Base-by-base conservation (phyloP, 1,140 invertebrate species). In the Trigoniulus corallinus region DNA sequence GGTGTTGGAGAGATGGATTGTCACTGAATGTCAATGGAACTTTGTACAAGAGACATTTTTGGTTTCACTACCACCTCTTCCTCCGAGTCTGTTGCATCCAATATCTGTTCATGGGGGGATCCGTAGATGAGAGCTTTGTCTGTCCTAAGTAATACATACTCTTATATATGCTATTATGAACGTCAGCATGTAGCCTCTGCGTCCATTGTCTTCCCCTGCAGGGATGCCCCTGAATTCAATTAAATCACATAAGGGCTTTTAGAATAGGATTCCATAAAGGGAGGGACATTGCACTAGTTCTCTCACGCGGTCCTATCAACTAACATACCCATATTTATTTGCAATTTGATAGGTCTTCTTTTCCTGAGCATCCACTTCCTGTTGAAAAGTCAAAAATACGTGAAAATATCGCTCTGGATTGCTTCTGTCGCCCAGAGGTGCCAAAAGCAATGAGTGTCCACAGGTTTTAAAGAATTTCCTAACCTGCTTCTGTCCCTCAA, bases 91-190 rank as follows among this genome's bases (percentile, higher is more conserved):
- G 24, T 23, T 44, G 21, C 7, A n/a, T 45, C 37, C 7, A 7
- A 7, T 34, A 34, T 7, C 7, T 34, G 7, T 7, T 7, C 29
- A 7, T 34, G 7, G 7, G 15, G 7, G 29, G 15, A 7, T 34
- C 15, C 15, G 29, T 34, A 34, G 15, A 34, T 34, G 15, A 7
- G 29, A 34, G 7, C 29, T n/a, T n/a, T n/a, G n/a, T n/a, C n/a
- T n/a, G n/a, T n/a, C n/a, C n/a, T n/a, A n/a, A n/a, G n/a, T n/a
- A n/a, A n/a, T n/a, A 68, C 74, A 74, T 65, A 85, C 87, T 64
- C 94, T 75, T 18, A 98, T 81, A 63, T 98, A 98, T 15, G 94
- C 95, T 53, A 98, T 98, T n/a, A 96, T 88, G 65, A 96, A 98
- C 0, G 95, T 98, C 3, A 98, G 66, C 53, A 88, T 83, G 59